Evolutionary conservation across 2,797 vertebrate genomes (phyloP), one percentile per base, ranked within the genome.

Genomic region (Neomorphus geoffroyi): DNA sequence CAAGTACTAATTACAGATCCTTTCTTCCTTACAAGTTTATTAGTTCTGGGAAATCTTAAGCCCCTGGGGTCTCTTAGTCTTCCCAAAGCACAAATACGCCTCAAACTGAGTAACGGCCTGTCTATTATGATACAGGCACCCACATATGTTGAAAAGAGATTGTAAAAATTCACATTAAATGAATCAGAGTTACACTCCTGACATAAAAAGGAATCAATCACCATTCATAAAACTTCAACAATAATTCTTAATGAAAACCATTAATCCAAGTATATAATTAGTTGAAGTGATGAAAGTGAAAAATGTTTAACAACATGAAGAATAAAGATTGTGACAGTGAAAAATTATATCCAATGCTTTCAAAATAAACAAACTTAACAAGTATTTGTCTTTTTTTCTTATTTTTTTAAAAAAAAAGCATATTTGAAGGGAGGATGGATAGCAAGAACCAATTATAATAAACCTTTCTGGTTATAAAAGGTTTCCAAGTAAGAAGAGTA

Each of bases 11-110:
- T 91, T 89, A 43, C 14, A 72, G 16, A 73, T 33, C 2, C 13
- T 72, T 88, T 83, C 32, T 56, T 67, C 21, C 17, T 64, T 80
- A 64, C 13, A 21, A 70, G 11, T 64, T 91, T 90, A 93, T 92
- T 91, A 86, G 64, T 75, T 75, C 35, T 84, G 62, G 27, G 73
- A 96, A 94, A 73, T 93, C 73, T 81, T 77, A 84, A 84, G 43
- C 39, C 80, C 66, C 39, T 50, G 32, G n/a, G 9, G 27, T 64
- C 73, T 79, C 71, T 28, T 5, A 87, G 61, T 71, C 30, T 13
- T 79, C 46, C 61, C 69, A 21, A 86, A 88, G 19, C 21, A 80
- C 14, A 72, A 94, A 66, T 84, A 70, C 66, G 67, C 26, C 27
- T 62, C 61, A 72, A 74, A 74, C 8, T 50, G 37, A 90, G 6